phyloP scores from a whole-genome alignment of 2,113 vertebrate genomes.

The Trochalopteron elliotii region DNA sequence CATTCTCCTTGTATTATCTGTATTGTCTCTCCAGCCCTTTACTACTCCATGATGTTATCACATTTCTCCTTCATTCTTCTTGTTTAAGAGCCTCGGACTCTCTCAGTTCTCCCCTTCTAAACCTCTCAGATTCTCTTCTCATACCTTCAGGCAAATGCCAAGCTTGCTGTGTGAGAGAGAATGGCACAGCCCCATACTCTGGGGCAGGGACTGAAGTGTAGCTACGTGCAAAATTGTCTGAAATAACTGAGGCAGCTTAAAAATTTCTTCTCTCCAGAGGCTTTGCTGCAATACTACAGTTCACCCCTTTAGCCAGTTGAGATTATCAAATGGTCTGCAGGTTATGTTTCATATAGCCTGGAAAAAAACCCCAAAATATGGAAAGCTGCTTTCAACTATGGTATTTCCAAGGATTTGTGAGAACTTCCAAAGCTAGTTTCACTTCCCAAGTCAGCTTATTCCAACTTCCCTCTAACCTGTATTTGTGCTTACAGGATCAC shows the following conservation, averaged over 20 bases:
- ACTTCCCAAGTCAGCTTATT: neutral
- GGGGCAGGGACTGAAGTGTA: neutral
- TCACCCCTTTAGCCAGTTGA: neutral
- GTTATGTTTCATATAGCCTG: neutral
- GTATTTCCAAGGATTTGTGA: neutral
- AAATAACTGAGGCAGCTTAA: neutral
- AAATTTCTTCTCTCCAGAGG: neutral
- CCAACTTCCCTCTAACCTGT: neutral
- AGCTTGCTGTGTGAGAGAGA: neutral
- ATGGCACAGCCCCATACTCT: neutral
- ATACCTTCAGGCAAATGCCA: conserved; percentile 1
- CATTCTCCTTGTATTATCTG: neutral
- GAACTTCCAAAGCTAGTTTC: neutral
- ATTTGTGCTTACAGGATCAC: neutral
- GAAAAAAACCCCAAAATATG: neutral
- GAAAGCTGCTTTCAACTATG: neutral
- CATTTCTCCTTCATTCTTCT: neutral
- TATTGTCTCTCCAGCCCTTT: neutral
- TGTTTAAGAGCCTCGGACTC: neutral
- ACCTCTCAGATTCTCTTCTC: neutral
- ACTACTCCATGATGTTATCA: neutral
- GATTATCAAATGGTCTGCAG: neutral
- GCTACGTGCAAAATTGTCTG: neutral
- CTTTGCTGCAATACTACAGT: neutral
- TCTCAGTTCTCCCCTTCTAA: neutral